Base-by-base conservation (phyloP, 2,113 vertebrate species). In the Silurus asotus region DNA sequence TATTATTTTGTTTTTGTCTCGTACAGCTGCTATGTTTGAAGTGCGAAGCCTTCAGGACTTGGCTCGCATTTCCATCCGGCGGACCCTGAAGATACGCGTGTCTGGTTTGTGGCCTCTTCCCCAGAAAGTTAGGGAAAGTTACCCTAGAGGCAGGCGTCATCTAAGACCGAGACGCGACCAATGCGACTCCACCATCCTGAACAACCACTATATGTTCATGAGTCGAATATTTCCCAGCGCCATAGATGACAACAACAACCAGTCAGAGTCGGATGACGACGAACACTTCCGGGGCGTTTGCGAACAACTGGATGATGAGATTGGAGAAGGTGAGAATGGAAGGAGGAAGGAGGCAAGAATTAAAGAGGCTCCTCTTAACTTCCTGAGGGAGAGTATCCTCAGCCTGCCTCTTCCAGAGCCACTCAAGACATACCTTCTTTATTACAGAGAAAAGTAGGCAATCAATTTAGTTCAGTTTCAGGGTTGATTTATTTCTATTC, bases 401-500 rank as follows among this genome's bases (percentile, higher is more conserved):
- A 91, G 93, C 70, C 93, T 97, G 81, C 97, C 96, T 20, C 90
- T 97, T 84, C 97, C 97, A 0, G 96, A 96, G 13, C 96, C 97
- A 9, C 94, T 97, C 89, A 97, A 97, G 87, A 95, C 94, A 91
- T 97, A 96, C 90, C 92, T 97, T 91, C 95, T 97, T 72, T 96
- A 97, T 92, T 97, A 97, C 91, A 94, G 97, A 89, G 96, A 97
- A 82, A 97, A 97, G 89, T 97, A 91, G 80, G 59, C 13, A 51
- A 62, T 56, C 17, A 65, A 6, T 13, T 70, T 81, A 45, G 23
- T 45, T 37, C 37, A 37, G 37, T 37, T 37, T 37, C 37, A 37
- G 53, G n/a, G 23, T 11, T 72, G 56, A 51, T 23, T 61, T 62
- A 11, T 51, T 62, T 55, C 62, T 79, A 64, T 84, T 75, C 25